phyloP scores from a whole-genome alignment of 2,888 invertebrate species.

The Scaeva pyrastri region DNA sequence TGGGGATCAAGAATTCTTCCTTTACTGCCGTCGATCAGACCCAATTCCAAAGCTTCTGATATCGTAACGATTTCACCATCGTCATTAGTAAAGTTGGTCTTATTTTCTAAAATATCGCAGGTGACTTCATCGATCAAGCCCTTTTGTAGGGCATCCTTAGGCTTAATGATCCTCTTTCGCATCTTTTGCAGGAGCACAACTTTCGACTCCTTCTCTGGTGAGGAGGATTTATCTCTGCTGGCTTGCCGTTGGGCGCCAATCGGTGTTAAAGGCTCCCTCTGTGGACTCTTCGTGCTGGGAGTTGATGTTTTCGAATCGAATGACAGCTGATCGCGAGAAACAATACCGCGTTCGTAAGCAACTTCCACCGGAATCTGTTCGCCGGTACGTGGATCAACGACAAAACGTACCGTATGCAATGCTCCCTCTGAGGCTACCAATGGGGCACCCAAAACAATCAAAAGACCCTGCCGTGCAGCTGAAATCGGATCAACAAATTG shows the following conservation, averaged over 20 bases:
- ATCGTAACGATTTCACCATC: slow-evolving; percentile 88
- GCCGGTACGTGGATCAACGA: slow-evolving; percentile 92
- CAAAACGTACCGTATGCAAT: slow-evolving; percentile 88
- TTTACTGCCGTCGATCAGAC: slow-evolving; percentile 88
- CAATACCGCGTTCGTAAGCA: slow-evolving; percentile 91
- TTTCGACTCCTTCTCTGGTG: slow-evolving; percentile 88
- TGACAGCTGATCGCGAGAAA: slow-evolving; percentile 81
- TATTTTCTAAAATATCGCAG: slow-evolving; percentile 88
- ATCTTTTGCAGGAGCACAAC: slow-evolving; percentile 91
- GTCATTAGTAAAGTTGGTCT: slow-evolving; percentile 86
- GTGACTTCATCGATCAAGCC: slow-evolving; percentile 92
- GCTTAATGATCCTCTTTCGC: slow-evolving; percentile 89
- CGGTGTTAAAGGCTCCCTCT: slow-evolving; percentile 79
- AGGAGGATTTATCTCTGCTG: slow-evolving; percentile 84
- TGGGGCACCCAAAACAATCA: slow-evolving; percentile 90
- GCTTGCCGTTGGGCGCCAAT: slow-evolving; percentile 73
- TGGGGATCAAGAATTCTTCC: slow-evolving; percentile 94
- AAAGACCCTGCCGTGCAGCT: slow-evolving; percentile 91
- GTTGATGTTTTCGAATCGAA: slow-evolving; percentile 76
- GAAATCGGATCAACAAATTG: slow-evolving; percentile 88
- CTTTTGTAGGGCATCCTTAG: slow-evolving; percentile 90
- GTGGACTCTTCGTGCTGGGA: slow-evolving; percentile 83
- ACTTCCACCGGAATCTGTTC: slow-evolving; percentile 92
- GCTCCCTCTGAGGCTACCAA: slow-evolving; percentile 89
- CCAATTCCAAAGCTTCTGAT: slow-evolving; percentile 89